These are phyloP conservation scores for Capitulum mitella DNA, from an alignment of 2,888 invertebrate species.

Conservation along the genomic window DNA sequence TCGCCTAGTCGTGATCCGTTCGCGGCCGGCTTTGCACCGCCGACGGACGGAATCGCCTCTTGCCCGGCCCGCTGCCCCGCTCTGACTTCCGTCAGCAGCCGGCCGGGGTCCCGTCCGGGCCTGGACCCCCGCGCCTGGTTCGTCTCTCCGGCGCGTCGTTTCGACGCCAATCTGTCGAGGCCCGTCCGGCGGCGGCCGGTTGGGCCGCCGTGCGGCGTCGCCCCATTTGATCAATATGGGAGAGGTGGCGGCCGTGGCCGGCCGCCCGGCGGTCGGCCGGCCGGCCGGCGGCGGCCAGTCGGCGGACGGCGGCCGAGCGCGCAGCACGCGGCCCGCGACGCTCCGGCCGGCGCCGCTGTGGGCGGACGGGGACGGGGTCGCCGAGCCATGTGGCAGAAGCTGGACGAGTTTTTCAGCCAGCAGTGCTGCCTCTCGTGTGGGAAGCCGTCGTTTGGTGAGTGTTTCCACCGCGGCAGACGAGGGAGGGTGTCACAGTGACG, in stretches of 20 bases:
- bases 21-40: too few relatives aligned
- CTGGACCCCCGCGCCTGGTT: too few relatives aligned
- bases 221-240: background rate
- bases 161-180: background rate
- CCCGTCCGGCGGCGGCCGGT: background rate
- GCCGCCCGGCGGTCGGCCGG: background rate
- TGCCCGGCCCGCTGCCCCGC: too few relatives aligned
- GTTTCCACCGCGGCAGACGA: too few relatives aligned
- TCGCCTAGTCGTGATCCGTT: too few relatives aligned
- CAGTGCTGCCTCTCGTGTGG: constrained; percentile 10
- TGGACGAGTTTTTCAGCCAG: background rate
- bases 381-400: constrained; percentile 14
- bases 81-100: too few relatives aligned
- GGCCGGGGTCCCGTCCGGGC: too few relatives aligned
- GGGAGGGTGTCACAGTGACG: too few relatives aligned
- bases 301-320: background rate
- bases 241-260: background rate
- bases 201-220: background rate
- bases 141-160: too few relatives aligned
- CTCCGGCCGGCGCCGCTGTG: too few relatives aligned
- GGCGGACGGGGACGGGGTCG: background rate
- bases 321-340: too few relatives aligned
- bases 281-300: background rate
- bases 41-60: too few relatives aligned
- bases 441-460: background rate